Evolutionary conservation across 2,797 vertebrate genomes (phyloP).

Genomic region (Semotilus atromaculatus): DNA sequence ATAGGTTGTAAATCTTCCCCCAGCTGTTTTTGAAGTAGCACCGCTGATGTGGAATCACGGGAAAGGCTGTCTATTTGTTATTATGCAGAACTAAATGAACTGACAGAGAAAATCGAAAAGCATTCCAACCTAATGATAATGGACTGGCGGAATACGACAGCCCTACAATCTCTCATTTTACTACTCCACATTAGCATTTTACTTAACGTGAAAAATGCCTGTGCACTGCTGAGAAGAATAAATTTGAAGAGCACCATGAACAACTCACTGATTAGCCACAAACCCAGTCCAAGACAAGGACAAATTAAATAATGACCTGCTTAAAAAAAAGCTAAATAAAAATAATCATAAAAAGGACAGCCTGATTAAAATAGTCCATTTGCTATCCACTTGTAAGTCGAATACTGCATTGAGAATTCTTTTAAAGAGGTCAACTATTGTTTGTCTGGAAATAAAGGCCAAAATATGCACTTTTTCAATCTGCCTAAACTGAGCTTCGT

Average conservation of each 20-base stretch:
- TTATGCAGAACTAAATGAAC: slow-evolving; percentile 64
- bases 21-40: slow-evolving; percentile 58
- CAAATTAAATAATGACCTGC: slow-evolving; percentile 62
- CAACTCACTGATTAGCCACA: slow-evolving; percentile 62
- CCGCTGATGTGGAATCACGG: slow-evolving; percentile 47
- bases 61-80: slow-evolving; percentile 63
- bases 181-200: slow-evolving; percentile 61
- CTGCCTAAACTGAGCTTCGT: not conserved
- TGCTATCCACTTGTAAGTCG: slow-evolving; percentile 29
- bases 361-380: slow-evolving; percentile 53
- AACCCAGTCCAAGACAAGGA: slow-evolving; percentile 60
- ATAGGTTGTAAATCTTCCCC: slow-evolving; percentile 61
- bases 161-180: slow-evolving; percentile 64
- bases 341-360: slow-evolving; percentile 55
- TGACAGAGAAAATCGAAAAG: slow-evolving; percentile 70
- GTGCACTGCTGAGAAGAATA: slow-evolving; percentile 55
- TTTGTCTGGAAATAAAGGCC: not conserved
- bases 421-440: slow-evolving; percentile 29
- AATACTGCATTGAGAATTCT: slow-evolving; percentile 12
- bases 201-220: slow-evolving; percentile 63
- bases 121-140: slow-evolving; percentile 69
- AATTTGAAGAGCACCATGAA: slow-evolving; percentile 56
- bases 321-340: slow-evolving; percentile 62
- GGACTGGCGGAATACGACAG: slow-evolving; percentile 66
- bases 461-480: slow-evolving; percentile 1